Base-by-base conservation (phyloP, 37 sponge, comb jelly and placozoan species). In the Eunapius fragilis region DNA sequence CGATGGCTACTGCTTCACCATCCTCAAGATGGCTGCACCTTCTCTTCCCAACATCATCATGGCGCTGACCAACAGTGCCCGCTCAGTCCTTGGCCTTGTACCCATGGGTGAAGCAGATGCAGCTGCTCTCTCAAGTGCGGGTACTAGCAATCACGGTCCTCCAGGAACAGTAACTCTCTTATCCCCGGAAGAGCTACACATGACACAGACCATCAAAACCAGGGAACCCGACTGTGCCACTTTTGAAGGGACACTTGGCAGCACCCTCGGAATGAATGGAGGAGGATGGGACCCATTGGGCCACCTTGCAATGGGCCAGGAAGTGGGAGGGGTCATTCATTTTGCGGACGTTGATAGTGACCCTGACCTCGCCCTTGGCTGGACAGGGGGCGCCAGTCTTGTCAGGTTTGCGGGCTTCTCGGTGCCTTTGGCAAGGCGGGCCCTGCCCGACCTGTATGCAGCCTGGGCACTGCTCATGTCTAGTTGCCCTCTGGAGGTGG, bases 1-100 rank as follows among this genome's bases (percentile, higher is more conserved):
- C 38, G 93, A 93, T 84, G 93, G 93, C 37, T 93, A 93, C 77
- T 77, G 67, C 37, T 36, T 89, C 38, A 89, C 84, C 23, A 74
- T 89, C 27, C 75, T 89, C 26, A 47, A 70, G 69, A 31, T 93
- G 26, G 31, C 73, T 0, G 27, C 50, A 11, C 30, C 31, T 36
- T 69, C 85, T 28, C 68, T 87, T 38, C 30, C 75, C 6, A 45
- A 71, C 67, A 37, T 82, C 0, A 72, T 77, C 0, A 5, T 0
- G 24, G 25, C 58, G 2, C 84, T 88, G 27, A 72, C 69, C 37
- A 13, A 30, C 50, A 28, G 36, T 25, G 71, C 78, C 7, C 34
- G 81, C 12, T 33, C 37, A 26, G 24, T 34, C 28, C 38, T 81
- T 3, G 76, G 70, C 37, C 48, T 84, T 2, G 28, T 48, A 38